A percentile compares a stretch with the other conserved stretches of the same genome.
These are phyloP conservation scores for Drosophila quadrilineata DNA, from an alignment of 1,140 invertebrate genomes.

Conservation along the genomic window DNA sequence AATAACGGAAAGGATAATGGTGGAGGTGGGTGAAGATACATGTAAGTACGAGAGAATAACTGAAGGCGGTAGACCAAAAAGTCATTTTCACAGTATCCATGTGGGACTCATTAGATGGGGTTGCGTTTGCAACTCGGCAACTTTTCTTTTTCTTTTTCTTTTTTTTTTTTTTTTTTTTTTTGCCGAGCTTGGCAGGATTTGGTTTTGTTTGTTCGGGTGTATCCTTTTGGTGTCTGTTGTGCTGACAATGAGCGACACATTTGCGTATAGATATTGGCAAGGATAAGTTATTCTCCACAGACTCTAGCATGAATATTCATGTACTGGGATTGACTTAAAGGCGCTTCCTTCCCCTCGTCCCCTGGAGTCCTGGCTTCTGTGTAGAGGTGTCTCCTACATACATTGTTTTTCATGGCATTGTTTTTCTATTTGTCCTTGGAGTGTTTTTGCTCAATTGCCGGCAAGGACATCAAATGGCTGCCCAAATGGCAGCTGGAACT, in stretches of 20 bases:
- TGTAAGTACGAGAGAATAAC: neutral
- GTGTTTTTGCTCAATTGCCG: too few species aligned
- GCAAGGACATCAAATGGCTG: too few species aligned
- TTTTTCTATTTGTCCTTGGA: slow-evolving; percentile 61
- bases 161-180: slow-evolving; percentile 7
- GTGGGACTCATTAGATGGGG: slow-evolving; percentile 63
- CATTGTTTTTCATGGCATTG: slow-evolving; percentile 65
- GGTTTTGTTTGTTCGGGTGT: slow-evolving; percentile 20
- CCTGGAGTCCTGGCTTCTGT: too few species aligned
- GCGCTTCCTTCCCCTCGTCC: slow-evolving; percentile 10
- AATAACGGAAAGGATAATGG: neutral
- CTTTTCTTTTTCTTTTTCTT: neutral
- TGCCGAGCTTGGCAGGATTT: slow-evolving; percentile 31
- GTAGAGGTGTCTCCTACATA: too few species aligned
- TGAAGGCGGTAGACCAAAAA: slow-evolving; percentile 57
- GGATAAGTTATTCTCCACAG: neutral
- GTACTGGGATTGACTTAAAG: slow-evolving; percentile 30
- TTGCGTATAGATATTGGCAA: slow-evolving; percentile 52
- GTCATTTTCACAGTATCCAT: slow-evolving; percentile 55
- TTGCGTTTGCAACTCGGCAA: slow-evolving; percentile 13
- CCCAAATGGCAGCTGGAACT: too few species aligned
- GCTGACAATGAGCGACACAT: slow-evolving; percentile 53
- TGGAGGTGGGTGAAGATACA: neutral
- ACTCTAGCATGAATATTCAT: slow-evolving; percentile 63
- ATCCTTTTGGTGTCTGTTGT: slow-evolving; percentile 16